phyloP scores from a whole-genome alignment of 2,797 vertebrate genomes.

The Erpetoichthys calabaricus region DNA sequence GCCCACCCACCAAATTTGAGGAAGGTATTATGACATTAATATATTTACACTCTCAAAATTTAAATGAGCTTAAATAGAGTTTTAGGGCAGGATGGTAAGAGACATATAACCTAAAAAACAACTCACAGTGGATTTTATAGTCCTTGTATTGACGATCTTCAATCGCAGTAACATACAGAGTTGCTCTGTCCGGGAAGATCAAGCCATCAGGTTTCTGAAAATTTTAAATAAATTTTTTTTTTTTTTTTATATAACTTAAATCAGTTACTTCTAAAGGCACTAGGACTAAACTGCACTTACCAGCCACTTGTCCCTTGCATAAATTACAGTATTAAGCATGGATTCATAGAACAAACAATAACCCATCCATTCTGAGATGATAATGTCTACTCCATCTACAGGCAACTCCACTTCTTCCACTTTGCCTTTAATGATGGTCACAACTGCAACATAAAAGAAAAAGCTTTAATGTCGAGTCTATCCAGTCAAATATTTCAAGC shows the following conservation, averaged over 20 bases:
- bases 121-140: conserved; percentile 92
- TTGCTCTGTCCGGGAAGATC: conserved; percentile 84
- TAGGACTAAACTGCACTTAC: conserved; percentile 49
- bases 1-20: too few relatives aligned
- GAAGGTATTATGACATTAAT: too few relatives aligned
- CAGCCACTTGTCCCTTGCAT: conserved; percentile 88
- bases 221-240: too few relatives aligned
- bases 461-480: too few relatives aligned
- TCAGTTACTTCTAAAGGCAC: too few relatives aligned
- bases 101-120: too few relatives aligned
- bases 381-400: conserved; percentile 78
- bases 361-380: conserved; percentile 93
- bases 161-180: conserved; percentile 78
- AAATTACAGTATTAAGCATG: conserved; percentile 87
- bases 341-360: conserved; percentile 91
- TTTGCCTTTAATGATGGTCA: conserved; percentile 88
- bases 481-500: too few relatives aligned
- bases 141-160: conserved; percentile 90
- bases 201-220: conserved; percentile 73
- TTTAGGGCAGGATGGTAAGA: too few relatives aligned
- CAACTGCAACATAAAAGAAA: conserved; percentile 50
- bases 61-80: too few relatives aligned
- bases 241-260: too few relatives aligned
- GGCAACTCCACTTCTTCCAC: conserved; percentile 85
- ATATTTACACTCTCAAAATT: too few relatives aligned